Evolutionary conservation across 2,113 vertebrate species (phyloP).

Genomic region (Tympanuchus pallidicinctus): DNA sequence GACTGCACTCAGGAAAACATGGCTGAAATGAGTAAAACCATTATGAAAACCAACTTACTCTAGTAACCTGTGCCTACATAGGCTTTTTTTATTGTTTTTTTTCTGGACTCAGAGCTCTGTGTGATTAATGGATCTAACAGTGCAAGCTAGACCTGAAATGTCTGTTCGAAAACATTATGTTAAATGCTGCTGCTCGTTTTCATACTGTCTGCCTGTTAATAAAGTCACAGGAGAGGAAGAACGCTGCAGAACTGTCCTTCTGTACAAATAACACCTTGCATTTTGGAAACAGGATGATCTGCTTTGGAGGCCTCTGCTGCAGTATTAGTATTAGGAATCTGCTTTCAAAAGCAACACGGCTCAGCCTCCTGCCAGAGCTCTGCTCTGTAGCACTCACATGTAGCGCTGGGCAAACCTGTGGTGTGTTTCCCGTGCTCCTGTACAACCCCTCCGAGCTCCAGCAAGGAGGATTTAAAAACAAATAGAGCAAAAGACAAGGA

Average conservation of each 20-base stretch:
- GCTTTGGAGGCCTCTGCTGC: not conserved
- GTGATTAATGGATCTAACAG: not conserved
- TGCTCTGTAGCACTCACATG: rapidly evolving
- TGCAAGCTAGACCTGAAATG: not conserved
- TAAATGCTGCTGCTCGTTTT: not conserved
- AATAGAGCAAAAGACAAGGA: too few relatives aligned
- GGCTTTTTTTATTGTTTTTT: not conserved
- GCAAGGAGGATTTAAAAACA: not conserved
- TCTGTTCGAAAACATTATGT: rapidly evolving
- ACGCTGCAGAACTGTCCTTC: rapidly evolving
- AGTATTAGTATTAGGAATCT: not conserved
- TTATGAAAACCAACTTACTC: not conserved
- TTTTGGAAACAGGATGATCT: not conserved
- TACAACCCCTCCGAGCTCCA: not conserved
- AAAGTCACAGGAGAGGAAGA: not conserved
- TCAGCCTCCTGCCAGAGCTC: not conserved
- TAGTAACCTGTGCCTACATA: not conserved
- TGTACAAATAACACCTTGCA: not conserved
- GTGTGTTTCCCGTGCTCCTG: rapidly evolving
- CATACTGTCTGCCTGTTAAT: not conserved
- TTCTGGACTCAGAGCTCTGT: not conserved
- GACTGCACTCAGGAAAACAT: not conserved
- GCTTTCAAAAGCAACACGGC: not conserved
- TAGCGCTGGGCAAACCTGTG: not conserved
- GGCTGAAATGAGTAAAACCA: not conserved